phyloP scores from a whole-genome alignment of 2,888 invertebrate genomes.

The Geotrupes spiniger region DNA sequence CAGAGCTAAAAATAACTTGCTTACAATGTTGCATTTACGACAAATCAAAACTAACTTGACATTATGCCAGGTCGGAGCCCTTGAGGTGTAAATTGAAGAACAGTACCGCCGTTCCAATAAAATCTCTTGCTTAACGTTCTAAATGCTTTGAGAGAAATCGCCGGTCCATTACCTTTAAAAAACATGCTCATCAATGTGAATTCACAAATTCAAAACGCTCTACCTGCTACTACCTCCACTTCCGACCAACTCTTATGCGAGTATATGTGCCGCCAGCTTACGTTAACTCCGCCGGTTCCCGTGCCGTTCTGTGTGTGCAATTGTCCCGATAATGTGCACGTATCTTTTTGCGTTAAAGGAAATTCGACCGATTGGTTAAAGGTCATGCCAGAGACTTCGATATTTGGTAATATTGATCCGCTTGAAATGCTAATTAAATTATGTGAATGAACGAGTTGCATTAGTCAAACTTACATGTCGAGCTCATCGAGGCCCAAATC shows the following conservation, averaged over 20 bases:
- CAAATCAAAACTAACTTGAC: slow-evolving; percentile 60
- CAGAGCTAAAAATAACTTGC: slow-evolving; percentile 57
- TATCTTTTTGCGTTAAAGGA: slow-evolving; percentile 83
- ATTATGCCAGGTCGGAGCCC: slow-evolving; percentile 75
- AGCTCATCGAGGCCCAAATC: slow-evolving; percentile 58
- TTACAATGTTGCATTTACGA: neutral
- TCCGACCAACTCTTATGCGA: slow-evolving; percentile 88
- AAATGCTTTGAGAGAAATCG: slow-evolving; percentile 75
- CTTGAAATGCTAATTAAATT: slow-evolving; percentile 42
- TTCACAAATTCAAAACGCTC: neutral
- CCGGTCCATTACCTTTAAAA: slow-evolving; percentile 64
- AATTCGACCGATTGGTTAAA: slow-evolving; percentile 92
- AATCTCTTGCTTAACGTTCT: slow-evolving; percentile 69
- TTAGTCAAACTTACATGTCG: slow-evolving; percentile 36
- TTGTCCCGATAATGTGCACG: slow-evolving; percentile 78
- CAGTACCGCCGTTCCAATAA: slow-evolving; percentile 73
- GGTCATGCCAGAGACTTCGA: slow-evolving; percentile 92
- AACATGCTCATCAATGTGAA: neutral
- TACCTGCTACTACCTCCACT: slow-evolving; percentile 77
- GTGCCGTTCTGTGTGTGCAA: slow-evolving; percentile 86
- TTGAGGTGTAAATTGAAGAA: slow-evolving; percentile 72
- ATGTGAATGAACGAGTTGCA: neutral
- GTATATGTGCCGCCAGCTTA: slow-evolving; percentile 73
- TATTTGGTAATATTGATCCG: slow-evolving; percentile 59
- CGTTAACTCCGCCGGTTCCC: slow-evolving; percentile 74